Evolutionary conservation across 2,113 vertebrate genomes (phyloP).

Genomic region (Piaya cayana): DNA sequence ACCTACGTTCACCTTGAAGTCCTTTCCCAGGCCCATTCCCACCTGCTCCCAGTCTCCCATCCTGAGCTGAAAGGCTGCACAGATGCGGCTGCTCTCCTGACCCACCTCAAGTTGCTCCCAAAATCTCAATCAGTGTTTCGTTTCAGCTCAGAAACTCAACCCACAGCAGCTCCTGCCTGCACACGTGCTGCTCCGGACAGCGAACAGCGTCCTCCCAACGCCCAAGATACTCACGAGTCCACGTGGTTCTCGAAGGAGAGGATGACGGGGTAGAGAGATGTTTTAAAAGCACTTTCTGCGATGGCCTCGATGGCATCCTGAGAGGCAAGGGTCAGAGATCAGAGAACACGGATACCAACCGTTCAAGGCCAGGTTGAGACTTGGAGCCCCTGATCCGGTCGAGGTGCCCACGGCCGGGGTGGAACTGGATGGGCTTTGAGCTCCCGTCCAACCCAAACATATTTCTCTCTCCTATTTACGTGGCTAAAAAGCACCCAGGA

Average conservation of each 20-base stretch:
- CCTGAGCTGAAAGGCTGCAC: neutral
- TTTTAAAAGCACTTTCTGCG: constrained; percentile 97
- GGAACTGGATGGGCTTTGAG: too few relatives aligned
- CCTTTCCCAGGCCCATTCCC: neutral
- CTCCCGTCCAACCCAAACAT: neutral
- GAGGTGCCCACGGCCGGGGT: too few relatives aligned
- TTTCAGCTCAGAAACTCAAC: neutral
- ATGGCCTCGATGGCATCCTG: constrained; percentile 98
- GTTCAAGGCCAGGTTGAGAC: too few relatives aligned
- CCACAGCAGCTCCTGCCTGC: neutral
- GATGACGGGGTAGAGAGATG: constrained; percentile 91
- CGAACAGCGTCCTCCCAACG: neutral
- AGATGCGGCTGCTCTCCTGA: neutral
- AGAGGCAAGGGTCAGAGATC: neutral
- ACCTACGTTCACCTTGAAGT: neutral
- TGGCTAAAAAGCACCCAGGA: constrained; percentile 50
- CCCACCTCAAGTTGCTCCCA: neutral
- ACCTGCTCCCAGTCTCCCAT: neutral
- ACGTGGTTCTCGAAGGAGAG: constrained; percentile 98
- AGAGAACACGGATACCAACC: neutral
- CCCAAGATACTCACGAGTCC: constrained; percentile 87
- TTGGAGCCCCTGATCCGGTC: too few relatives aligned
- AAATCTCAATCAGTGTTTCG: neutral
- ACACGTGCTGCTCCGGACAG: neutral
- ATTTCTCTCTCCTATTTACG: constrained; percentile 53